Conservation (phyloP, 2,888 invertebrate species). For the Tubulanus polymorphus region DNA sequence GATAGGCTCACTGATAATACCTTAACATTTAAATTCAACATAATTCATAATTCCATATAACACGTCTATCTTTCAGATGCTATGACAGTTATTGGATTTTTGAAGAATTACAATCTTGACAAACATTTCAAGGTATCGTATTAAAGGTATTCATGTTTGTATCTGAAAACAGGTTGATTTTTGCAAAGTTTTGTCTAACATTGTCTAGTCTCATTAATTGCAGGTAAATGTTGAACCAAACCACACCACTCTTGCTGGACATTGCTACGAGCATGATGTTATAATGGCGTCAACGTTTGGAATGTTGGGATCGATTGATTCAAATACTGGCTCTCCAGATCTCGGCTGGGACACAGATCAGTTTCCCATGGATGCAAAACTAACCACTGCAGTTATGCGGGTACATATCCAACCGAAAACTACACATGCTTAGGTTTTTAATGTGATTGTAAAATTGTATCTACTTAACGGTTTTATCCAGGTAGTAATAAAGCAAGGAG, state of each 20-base stretch:
- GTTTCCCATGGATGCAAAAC: conserved; percentile 58
- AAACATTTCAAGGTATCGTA: conserved; percentile 59
- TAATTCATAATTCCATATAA: not conserved
- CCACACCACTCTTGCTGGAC: conserved; percentile 57
- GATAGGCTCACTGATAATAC: too few species aligned
- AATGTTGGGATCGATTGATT: conserved; percentile 61
- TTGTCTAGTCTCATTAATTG: conserved; percentile 7
- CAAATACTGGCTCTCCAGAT: conserved; percentile 57
- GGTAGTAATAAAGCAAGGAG: conserved; percentile 56
- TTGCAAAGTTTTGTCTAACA: not conserved
- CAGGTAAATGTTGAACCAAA: conserved; percentile 62
- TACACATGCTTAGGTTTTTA: too few species aligned
- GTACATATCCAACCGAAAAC: conserved; percentile 28
- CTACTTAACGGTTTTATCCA: conserved; percentile 20
- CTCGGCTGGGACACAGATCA: conserved; percentile 58
- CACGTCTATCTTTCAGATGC: conserved; percentile 55
- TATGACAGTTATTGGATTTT: conserved; percentile 63
- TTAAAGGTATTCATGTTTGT: not conserved
- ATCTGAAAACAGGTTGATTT: not conserved
- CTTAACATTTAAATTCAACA: not conserved
- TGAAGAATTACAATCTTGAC: conserved; percentile 62
- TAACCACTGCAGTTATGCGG: conserved; percentile 62
- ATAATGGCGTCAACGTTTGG: conserved; percentile 63
- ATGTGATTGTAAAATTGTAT: not conserved
- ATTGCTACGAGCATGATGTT: conserved; percentile 58